Conservation (phyloP, 2,888 invertebrate genomes). For the Erebia epiphron region DNA sequence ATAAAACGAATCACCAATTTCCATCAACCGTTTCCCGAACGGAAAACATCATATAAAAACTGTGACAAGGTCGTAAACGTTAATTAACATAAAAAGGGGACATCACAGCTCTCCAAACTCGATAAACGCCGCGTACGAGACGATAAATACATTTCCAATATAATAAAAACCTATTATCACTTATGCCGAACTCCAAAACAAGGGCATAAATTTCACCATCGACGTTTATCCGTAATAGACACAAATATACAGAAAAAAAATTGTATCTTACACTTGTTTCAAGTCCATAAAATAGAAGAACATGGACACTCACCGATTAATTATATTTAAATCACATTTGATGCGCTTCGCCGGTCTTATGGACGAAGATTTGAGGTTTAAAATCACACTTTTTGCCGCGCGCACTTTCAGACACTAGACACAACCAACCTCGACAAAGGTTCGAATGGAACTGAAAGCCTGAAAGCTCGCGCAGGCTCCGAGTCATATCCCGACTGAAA, state of each 20-base stretch:
- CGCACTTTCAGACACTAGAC: conserved; percentile 41
- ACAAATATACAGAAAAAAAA: conserved; percentile 37
- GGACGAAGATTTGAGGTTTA: conserved; percentile 40
- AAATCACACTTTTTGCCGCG: conserved; percentile 47
- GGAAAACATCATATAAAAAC: conserved; percentile 24
- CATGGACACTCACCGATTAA: conserved; percentile 61
- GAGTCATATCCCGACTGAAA: conserved; percentile 57
- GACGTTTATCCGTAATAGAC: conserved; percentile 35
- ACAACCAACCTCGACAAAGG: conserved; percentile 53
- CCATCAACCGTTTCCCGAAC: conserved; percentile 5
- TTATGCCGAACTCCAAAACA: conserved; percentile 39
- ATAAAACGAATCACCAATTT: conserved; percentile 8
- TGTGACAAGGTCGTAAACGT: conserved; percentile 20
- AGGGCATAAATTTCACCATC: conserved; percentile 43
- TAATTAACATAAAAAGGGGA: conserved; percentile 30
- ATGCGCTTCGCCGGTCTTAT: conserved; percentile 45
- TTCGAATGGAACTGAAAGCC: conserved; percentile 65
- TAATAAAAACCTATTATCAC: conserved; percentile 41
- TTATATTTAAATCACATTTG: conserved; percentile 62
- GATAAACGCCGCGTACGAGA: conserved; percentile 27
- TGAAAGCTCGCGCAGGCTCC: conserved; percentile 75
- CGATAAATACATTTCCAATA: conserved; percentile 26
- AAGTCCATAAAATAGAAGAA: conserved; percentile 38
- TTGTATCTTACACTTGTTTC: conserved; percentile 37
- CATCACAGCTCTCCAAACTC: conserved; percentile 21